These are phyloP conservation scores for Stegophylla sp. DNA, from an alignment of 2,888 invertebrate species.

Conservation along the genomic window DNA sequence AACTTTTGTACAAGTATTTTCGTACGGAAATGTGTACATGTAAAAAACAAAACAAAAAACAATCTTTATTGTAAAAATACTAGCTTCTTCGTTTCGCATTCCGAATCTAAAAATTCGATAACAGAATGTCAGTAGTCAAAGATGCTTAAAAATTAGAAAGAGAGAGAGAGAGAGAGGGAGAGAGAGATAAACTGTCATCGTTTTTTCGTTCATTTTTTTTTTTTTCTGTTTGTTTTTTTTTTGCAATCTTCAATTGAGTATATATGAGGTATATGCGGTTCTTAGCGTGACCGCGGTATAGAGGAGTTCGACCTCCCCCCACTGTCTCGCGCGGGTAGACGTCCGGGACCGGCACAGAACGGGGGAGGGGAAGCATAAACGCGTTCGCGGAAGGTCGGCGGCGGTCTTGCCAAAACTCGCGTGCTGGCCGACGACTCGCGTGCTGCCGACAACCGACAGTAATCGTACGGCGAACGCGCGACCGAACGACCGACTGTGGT, in stretches of 20 bases:
- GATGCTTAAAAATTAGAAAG: no score
- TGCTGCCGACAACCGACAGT: conserved; percentile 8
- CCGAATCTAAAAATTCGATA: no score
- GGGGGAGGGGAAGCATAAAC: not conserved
- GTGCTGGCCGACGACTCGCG: conserved; percentile 22
- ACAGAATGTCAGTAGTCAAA: no score
- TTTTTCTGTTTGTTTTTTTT: not conserved
- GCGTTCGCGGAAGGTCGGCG: conserved; percentile 19
- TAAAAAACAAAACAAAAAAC: no score
- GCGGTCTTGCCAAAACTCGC: conserved; percentile 13
- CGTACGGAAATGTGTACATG: no score
- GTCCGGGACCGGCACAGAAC: not conserved
- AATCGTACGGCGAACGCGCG: conserved; percentile 48
- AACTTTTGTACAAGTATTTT: no score
- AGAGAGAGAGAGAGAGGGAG: not conserved
- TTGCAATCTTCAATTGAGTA: not conserved
- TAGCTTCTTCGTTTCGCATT: no score
- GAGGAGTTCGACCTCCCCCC: no score
- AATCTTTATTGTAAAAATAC: no score
- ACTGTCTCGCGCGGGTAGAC: not conserved
- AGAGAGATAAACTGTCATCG: no score
- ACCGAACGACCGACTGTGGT: conserved; percentile 30
- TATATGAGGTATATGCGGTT: not conserved
- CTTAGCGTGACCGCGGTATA: not conserved
- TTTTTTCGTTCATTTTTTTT: no score